Conservation (phyloP, 2,797 vertebrate species). For the Schizopygopsis pylzovi region DNA sequence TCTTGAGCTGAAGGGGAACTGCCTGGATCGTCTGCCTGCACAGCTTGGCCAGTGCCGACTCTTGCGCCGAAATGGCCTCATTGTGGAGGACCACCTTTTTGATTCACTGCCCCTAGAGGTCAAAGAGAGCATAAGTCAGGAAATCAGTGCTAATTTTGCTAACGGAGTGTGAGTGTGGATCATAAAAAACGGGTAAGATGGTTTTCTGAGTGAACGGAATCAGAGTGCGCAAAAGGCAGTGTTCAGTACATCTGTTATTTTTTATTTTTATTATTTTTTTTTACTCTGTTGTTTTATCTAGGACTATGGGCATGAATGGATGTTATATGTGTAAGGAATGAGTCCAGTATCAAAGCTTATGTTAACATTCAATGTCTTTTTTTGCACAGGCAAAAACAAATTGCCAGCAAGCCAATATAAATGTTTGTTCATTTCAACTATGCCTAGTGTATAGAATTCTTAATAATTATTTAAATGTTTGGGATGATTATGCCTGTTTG, state of each 20-base stretch:
- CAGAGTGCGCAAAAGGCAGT: constrained; percentile 27
- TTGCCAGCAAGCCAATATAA: constrained; percentile 13
- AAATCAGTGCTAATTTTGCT: constrained; percentile 83
- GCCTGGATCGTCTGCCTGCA: constrained; percentile 90
- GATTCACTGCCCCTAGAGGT: constrained; percentile 92
- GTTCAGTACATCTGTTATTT: constrained; percentile 25
- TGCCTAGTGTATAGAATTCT: constrained; percentile 14
- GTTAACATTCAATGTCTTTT: neutral
- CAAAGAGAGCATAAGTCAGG: constrained; percentile 95
- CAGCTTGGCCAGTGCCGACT: constrained; percentile 90
- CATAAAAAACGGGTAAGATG: neutral
- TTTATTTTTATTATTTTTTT: constrained; percentile 18
- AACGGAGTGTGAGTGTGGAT: constrained; percentile 83
- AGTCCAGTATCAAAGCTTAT: constrained; percentile 14
- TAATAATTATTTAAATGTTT: constrained; percentile 31
- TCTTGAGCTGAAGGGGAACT: constrained; percentile 96
- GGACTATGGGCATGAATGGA: constrained; percentile 40
- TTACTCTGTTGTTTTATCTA: constrained; percentile 43
- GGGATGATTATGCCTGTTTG: constrained; percentile 8
- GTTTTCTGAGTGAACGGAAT: constrained; percentile 43
- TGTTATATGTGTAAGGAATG: constrained; percentile 7
- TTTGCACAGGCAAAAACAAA: constrained; percentile 27
- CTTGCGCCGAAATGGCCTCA: constrained; percentile 89
- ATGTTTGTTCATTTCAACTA: constrained; percentile 3
- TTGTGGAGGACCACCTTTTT: constrained; percentile 96